These are phyloP conservation scores for Gallinago undulata DNA, from an alignment of 2,113 vertebrate species.

Conservation along the genomic window DNA sequence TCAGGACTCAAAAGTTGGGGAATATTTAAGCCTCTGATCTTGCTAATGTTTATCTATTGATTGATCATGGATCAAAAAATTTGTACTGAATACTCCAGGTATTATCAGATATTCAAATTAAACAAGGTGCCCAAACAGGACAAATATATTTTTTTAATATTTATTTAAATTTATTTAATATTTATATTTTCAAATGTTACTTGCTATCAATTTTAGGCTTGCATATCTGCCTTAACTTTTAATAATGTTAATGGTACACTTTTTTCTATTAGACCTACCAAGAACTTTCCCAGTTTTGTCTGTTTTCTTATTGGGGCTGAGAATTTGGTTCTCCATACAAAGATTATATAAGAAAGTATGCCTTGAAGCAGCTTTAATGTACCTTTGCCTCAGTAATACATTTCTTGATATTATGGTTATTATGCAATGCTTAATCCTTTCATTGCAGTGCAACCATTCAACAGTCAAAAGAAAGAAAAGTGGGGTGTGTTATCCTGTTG, in stretches of 20 bases:
- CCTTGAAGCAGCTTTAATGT: background rate
- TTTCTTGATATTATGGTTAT: background rate
- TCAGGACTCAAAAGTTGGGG: background rate
- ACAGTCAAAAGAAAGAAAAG: background rate
- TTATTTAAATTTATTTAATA: background rate
- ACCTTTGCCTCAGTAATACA: background rate
- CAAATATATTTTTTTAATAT: background rate
- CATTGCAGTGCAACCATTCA: background rate
- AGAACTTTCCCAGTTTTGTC: background rate
- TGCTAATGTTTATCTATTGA: background rate
- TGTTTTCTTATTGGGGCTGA: background rate
- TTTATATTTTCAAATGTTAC: background rate
- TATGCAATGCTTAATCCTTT: background rate
- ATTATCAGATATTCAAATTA: background rate
- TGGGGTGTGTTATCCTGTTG: background rate
- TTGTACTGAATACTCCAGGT: background rate
- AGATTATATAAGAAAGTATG: background rate
- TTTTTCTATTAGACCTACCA: background rate
- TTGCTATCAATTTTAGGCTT: background rate
- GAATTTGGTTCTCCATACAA: background rate
- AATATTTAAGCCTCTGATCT: background rate
- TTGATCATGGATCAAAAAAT: background rate
- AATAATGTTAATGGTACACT: background rate
- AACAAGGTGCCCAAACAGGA: background rate
- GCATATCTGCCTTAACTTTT: background rate